These are phyloP conservation scores for Mohoua ochrocephala DNA, from an alignment of 2,113 vertebrate genomes.

Conservation along the genomic window DNA sequence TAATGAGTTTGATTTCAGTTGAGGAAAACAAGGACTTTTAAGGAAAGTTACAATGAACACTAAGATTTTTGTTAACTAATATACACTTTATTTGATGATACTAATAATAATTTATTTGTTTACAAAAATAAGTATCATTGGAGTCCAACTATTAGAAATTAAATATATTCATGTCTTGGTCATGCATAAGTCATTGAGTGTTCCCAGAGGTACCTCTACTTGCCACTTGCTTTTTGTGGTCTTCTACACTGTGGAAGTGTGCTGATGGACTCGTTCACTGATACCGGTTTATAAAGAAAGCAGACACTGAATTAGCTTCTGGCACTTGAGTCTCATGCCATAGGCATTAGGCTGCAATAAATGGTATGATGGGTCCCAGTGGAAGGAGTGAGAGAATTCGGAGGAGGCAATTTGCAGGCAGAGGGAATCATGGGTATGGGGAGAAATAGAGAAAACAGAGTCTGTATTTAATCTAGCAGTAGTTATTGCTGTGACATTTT, in stretches of 20 bases:
- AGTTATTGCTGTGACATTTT: not conserved
- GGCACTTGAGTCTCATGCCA: not conserved
- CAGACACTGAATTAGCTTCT: not conserved
- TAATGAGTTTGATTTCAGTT: not conserved
- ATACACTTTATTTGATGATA: not conserved
- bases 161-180: not conserved
- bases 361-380: not conserved
- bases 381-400: not conserved
- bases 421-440: not conserved
- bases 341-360: not conserved
- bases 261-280: rapidly evolving
- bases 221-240: not conserved
- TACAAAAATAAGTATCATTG: not conserved
- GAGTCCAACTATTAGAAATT: not conserved
- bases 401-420: not conserved
- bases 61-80: not conserved
- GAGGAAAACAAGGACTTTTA: not conserved
- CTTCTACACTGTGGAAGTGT: not conserved
- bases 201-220: not conserved
- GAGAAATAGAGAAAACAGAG: not conserved
- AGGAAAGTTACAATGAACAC: not conserved
- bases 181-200: not conserved
- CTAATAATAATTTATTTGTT: not conserved
- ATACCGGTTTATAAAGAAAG: not conserved
- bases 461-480: not conserved